Conservation (phyloP, 2,113 vertebrate species). For the Oostethus manadensis region DNA sequence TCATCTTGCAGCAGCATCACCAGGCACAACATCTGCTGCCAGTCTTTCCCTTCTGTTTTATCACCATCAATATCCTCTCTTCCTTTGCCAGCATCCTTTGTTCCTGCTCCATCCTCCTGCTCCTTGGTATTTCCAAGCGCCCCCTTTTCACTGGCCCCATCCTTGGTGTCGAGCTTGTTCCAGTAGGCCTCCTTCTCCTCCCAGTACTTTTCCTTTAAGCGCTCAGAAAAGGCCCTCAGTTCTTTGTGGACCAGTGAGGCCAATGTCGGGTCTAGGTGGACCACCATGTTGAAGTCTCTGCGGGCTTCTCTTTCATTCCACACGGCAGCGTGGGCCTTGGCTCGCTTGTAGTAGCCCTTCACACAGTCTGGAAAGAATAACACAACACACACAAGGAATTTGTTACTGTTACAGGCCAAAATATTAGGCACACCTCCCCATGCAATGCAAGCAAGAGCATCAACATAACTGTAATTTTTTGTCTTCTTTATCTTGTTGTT, state of each 20-base stretch:
- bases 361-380: conserved; percentile 71
- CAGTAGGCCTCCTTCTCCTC: conserved; percentile 79
- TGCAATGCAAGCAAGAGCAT: no score
- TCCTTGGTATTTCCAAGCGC: neutral
- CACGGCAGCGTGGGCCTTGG: conserved; percentile 77
- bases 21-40: conserved; percentile 78
- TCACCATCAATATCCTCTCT: conserved; percentile 2
- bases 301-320: conserved; percentile 80
- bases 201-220: conserved; percentile 79
- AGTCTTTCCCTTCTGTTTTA: neutral
- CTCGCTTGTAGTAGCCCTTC: conserved; percentile 84
- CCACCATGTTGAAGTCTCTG: conserved; percentile 72
- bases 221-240: conserved; percentile 72
- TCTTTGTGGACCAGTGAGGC: conserved; percentile 65
- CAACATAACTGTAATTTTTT: no score
- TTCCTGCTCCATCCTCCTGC: neutral
- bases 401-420: no score
- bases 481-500: no score
- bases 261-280: conserved; percentile 72
- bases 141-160: conserved; percentile 7
- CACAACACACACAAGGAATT: no score
- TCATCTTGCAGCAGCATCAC: conserved; percentile 78
- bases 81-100: conserved; percentile 2
- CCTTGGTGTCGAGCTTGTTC: conserved; percentile 69
- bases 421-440: no score